Evolutionary conservation across 1,140 invertebrate species (phyloP).

Genomic region (Pygmarrhopalites habei): DNA sequence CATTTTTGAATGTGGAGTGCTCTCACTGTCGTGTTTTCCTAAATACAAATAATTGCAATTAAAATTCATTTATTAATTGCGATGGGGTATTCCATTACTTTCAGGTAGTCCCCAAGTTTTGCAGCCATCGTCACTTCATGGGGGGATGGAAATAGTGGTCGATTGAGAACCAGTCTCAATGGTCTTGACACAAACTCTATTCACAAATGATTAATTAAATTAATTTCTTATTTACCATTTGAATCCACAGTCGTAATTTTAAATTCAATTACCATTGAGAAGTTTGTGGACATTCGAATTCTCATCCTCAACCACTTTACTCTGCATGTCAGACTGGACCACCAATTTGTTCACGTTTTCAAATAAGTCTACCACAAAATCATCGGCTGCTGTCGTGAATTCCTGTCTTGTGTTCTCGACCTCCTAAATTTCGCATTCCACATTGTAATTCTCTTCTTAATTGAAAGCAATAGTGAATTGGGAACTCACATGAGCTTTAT

Average conservation of each 20-base stretch:
- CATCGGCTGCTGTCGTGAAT: not conserved
- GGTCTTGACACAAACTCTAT: conserved; percentile 11
- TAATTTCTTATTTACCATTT: too few relatives aligned
- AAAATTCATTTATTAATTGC: too few relatives aligned
- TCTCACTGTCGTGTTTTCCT: conserved; percentile 7
- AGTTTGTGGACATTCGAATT: too few relatives aligned
- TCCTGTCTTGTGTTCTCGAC: not conserved
- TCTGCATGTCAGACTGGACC: not conserved
- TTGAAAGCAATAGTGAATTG: not conserved
- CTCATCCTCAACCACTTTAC: not conserved
- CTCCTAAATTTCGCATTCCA: not conserved
- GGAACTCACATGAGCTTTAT: not conserved
- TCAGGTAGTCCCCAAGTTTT: conserved; percentile 14
- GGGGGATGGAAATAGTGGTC: conserved; percentile 12
- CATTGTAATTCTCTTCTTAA: not conserved
- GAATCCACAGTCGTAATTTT: too few relatives aligned
- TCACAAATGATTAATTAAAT: not conserved
- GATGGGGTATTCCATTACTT: not conserved
- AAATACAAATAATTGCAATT: not conserved
- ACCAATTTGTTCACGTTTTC: not conserved
- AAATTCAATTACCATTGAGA: too few relatives aligned
- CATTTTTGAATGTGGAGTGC: conserved; percentile 19
- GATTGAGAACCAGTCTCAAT: conserved; percentile 15
- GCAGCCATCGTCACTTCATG: conserved; percentile 8
- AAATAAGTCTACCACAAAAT: not conserved